phyloP scores from a whole-genome alignment of 2,113 vertebrate species.

The Podocnemis expansa region DNA sequence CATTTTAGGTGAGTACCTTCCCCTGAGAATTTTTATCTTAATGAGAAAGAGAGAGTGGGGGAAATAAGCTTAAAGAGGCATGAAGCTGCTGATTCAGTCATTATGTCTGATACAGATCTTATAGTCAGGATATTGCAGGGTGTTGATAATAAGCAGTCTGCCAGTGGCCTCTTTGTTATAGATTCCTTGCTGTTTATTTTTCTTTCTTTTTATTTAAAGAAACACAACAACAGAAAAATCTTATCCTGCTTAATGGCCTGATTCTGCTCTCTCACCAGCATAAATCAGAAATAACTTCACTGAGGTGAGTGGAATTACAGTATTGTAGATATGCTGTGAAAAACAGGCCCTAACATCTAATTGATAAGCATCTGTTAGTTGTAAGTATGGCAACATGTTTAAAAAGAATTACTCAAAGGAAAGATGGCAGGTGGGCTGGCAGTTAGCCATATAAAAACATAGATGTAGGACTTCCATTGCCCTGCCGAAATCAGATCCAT shows the following conservation, averaged over 20 bases:
- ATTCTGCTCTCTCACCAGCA: neutral
- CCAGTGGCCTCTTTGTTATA: constrained; percentile 42
- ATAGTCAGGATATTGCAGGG: constrained; percentile 66
- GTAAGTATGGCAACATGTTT: neutral
- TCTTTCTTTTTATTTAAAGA: neutral
- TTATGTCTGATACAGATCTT: constrained; percentile 63
- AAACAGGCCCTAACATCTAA: neutral
- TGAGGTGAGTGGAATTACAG: neutral
- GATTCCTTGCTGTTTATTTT: neutral
- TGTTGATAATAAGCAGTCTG: constrained; percentile 71
- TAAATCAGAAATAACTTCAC: neutral
- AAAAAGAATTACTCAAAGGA: neutral
- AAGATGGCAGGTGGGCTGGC: neutral
- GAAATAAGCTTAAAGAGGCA: constrained; percentile 69
- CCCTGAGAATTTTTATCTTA: constrained; percentile 73
- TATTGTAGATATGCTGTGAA: neutral
- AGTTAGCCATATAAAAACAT: neutral
- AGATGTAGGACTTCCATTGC: neutral
- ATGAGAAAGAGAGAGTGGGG: constrained; percentile 59
- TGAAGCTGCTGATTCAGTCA: constrained; percentile 70
- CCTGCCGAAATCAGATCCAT: neutral
- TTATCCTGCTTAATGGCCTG: neutral
- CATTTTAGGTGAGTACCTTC: constrained; percentile 53
- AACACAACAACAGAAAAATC: neutral
- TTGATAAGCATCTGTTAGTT: neutral